Evolutionary conservation across 1,140 invertebrate genomes (phyloP), one percentile per base, ranked within the genome.

Genomic region (Hylyphantes graminicola): DNA sequence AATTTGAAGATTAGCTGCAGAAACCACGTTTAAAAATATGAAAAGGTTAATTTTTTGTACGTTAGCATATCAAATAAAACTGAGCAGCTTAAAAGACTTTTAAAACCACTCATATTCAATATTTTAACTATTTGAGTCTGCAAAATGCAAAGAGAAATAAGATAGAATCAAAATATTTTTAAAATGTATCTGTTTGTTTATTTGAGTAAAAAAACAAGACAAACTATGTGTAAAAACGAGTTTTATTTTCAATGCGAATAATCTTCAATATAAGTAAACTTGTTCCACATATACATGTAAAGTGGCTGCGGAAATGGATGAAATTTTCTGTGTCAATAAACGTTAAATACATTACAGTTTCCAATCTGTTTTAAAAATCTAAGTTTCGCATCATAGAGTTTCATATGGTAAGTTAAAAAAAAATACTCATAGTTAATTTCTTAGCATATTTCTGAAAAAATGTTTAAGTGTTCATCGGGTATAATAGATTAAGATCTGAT

Each of bases 161-260:
- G 4, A 13, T n/a, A 59, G 2, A 4, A 59, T 59, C n/a, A n/a
- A 59, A n/a, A 13, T 59, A 12, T 13, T 13, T 59, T 59, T n/a
- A 59, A 59, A 13, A 59, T 13, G 11, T 59, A n/a, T 5, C 2
- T 7, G 57, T 12, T 59, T 12, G 57, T 13, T 13, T 13, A 13
- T n/a, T 11, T 10, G 13, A 65, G 48, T 21, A 21, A 65, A 8
- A 15, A 19, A 65, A 21, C 11, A 12, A 48, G 12, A 0, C n/a
- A n/a, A 15, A 12, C 3, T 67, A 54, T 70, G 19, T 59, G 68
- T 80, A 70, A 80, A 79, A 80, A 59, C 64, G 65, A 80, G 70
- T 17, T 80, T 80, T 80, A 80, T 80, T 80, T 51, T 51, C 53
- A 57, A 74, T 74, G 68, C 68, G 50, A 70, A 53, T 70, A 70